Base-by-base conservation (phyloP, 2,888 invertebrate genomes). In the Uropetala carovei region DNA sequence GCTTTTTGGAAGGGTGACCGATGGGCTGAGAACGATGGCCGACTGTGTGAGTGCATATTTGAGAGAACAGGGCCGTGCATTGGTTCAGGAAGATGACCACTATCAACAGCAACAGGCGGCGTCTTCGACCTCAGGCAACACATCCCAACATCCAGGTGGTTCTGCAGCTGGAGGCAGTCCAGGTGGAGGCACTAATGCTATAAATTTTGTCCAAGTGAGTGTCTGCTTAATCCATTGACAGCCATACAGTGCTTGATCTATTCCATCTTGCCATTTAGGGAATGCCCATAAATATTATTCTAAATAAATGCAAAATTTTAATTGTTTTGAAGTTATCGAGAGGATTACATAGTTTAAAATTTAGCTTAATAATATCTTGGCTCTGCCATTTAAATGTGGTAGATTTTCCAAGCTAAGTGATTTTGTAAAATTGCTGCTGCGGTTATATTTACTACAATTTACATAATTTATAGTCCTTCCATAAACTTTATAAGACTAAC, bases 41-140 rank as follows among this genome's bases (percentile, higher is more conserved):
- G 98, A 99, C 94, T 99, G 99, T 94, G 99, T 99, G 94, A 98
- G 98, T 92, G 97, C 98, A 94, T 99, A 99, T 95, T 96, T 99
- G 94, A 96, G 99, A 93, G 99, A 99, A 95, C 98, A 99, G 95
- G 99, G 99, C 93, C 98, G 98, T 94, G 98, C 98, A 92, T 96
- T 99, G 94, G 99, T 99, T 93, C 98, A 98, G 94, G 99, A 99
- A 95, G 98, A 98, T 94, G 98, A 98, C 94, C 95, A 96, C 93
- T 89, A 89, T 75, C 92, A 68, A 58, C 84, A 64, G 30, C 92
- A 60, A 22, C 81, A 43, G 22, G 92, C 82, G 16, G 60, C 91
- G 3, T 89, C 91, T 13, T 75, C 91, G 16, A 22, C 85, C 13
- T 27, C 83, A 2, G 89, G 92, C 56, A 43, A 22, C 9, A 60